Conservation (phyloP, 2,888 invertebrate species). For the Hirtodrosophila trivittata region DNA sequence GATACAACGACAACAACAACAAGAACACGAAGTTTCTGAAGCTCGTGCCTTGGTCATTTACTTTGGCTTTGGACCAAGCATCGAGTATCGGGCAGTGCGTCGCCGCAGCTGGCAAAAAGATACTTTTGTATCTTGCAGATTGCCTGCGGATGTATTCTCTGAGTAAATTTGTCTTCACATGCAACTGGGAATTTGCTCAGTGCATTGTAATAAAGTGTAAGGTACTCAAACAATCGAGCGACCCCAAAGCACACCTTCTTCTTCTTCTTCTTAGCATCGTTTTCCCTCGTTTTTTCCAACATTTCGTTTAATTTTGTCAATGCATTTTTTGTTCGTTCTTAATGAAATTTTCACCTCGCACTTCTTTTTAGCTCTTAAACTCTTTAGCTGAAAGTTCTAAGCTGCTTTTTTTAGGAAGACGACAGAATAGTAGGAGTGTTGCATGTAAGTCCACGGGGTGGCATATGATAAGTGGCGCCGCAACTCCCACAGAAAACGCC, state of each 20-base stretch:
- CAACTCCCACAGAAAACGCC: slow-evolving; percentile 20
- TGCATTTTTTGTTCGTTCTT: slow-evolving; percentile 31
- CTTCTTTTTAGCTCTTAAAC: slow-evolving; percentile 22
- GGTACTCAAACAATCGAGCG: not conserved
- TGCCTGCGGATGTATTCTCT: slow-evolving; percentile 68
- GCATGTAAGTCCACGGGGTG: not conserved
- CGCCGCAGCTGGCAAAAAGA: slow-evolving; percentile 58
- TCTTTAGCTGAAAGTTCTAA: slow-evolving; percentile 34
- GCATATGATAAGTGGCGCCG: slow-evolving; percentile 69
- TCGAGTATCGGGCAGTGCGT: slow-evolving; percentile 44
- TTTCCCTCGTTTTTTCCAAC: too few relatives aligned
- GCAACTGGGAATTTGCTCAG: slow-evolving; percentile 40
- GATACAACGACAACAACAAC: slow-evolving; percentile 14
- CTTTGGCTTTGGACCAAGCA: slow-evolving; percentile 40
- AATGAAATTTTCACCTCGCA: slow-evolving; percentile 27
- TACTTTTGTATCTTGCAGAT: slow-evolving; percentile 60
- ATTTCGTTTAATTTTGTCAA: slow-evolving; percentile 56
- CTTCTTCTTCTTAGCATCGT: not conserved
- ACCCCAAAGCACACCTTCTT: not conserved
- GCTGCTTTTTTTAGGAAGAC: slow-evolving; percentile 28
- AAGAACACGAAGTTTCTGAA: slow-evolving; percentile 25
- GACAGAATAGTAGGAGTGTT: too few relatives aligned
- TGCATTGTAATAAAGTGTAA: slow-evolving; percentile 48
- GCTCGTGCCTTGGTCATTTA: slow-evolving; percentile 79
- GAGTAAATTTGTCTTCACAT: slow-evolving; percentile 54